Evolutionary conservation across 2,113 vertebrate genomes (phyloP).

Genomic region (Daphoenositta chrysoptera): DNA sequence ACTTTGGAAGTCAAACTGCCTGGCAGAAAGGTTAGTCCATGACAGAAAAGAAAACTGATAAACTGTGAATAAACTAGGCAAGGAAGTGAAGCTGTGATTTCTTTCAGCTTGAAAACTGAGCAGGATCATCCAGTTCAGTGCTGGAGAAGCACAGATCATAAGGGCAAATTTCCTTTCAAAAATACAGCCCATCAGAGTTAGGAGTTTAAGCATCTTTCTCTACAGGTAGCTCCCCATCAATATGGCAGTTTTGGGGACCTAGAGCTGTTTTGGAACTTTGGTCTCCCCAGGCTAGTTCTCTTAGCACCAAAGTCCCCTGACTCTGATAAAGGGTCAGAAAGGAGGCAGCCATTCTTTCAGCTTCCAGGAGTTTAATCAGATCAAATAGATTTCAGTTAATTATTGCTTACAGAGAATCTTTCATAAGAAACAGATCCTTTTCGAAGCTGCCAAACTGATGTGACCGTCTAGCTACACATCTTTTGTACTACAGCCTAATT

Average conservation of each 20-base stretch:
- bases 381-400: neutral
- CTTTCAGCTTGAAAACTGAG: neutral
- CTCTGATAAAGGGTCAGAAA: neutral
- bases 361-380: neutral
- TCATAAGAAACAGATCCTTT: neutral
- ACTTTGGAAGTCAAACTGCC: neutral
- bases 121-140: neutral
- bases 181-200: neutral
- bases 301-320: neutral
- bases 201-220: neutral
- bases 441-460: neutral
- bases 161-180: neutral
- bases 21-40: neutral
- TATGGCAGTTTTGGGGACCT: neutral
- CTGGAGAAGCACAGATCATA: neutral
- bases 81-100: neutral
- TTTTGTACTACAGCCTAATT: constrained; percentile 3
- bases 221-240: neutral
- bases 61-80: neutral
- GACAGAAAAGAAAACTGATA: neutral
- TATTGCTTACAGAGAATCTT: neutral
- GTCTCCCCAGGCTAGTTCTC: neutral
- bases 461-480: neutral
- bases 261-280: neutral
- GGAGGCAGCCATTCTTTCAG: neutral